These are phyloP conservation scores for Phthorimaea operculella DNA, from an alignment of 1,140 invertebrate species.

Conservation along the genomic window DNA sequence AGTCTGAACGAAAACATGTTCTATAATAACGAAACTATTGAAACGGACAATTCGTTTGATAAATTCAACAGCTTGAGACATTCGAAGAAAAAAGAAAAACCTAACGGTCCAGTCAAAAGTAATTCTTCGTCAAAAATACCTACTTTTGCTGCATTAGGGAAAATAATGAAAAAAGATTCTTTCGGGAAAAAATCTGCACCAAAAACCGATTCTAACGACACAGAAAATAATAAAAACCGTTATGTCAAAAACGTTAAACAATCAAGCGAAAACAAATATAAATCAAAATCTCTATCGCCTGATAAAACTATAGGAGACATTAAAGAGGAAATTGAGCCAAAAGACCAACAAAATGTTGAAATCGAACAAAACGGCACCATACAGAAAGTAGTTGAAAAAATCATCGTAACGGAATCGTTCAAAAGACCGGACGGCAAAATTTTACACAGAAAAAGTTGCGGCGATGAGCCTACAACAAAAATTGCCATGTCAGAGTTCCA, in stretches of 20 bases:
- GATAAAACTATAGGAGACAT: conserved; percentile 47
- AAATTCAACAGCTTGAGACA: conserved; percentile 59
- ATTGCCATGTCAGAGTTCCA: conserved; percentile 25
- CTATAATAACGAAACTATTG: conserved; percentile 64
- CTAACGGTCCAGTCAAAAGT: conserved; percentile 48
- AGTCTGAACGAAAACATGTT: conserved; percentile 73
- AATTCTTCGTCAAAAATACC: conserved; percentile 62
- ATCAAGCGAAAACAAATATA: conserved; percentile 57
- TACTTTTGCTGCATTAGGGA: conserved; percentile 59
- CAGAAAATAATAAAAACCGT: conserved; percentile 39
- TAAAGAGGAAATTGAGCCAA: conserved; percentile 31
- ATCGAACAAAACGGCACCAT: neutral
- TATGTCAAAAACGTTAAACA: conserved; percentile 60
- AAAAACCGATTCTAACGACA: conserved; percentile 30
- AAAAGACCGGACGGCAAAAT: conserved; percentile 22
- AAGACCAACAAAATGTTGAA: conserved; percentile 7
- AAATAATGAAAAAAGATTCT: conserved; percentile 65
- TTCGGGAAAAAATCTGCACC: conserved; percentile 41
- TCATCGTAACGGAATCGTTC: conserved; percentile 2
- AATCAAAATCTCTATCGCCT: conserved; percentile 53
- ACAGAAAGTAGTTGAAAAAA: conserved; percentile 16
- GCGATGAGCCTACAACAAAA: conserved; percentile 52
- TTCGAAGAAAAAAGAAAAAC: conserved; percentile 57
- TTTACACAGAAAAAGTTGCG: conserved; percentile 60
- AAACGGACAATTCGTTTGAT: conserved; percentile 53